Evolutionary conservation across 1,140 invertebrate species (phyloP), one percentile per base, ranked within the genome.

Genomic region (Magallana angulata): DNA sequence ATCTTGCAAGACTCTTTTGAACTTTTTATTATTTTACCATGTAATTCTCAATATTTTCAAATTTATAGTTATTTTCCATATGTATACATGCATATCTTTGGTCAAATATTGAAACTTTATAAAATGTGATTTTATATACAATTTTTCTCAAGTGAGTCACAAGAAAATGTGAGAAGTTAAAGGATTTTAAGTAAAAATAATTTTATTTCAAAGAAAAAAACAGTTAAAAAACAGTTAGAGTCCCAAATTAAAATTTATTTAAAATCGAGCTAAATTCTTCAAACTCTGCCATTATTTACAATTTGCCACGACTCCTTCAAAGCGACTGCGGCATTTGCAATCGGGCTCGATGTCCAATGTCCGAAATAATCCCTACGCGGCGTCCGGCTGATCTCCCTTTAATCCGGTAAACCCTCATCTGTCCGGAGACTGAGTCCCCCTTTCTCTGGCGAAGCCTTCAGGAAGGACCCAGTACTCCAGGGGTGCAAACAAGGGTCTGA

Each of bases 401-500:
- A 76, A 76, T 76, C 68, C 24, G 18, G 68, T 76, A 76, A 76
- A 76, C 68, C 68, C 68, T 30, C 68, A 76, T 76, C 68, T 76
- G 68, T 76, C 68, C 68, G 68, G 68, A 76, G 68, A 30, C 68
- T 76, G 68, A 76, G 68, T 76, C 68, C 24, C 36, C 7, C 4
- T 30, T 24, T 30, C 24, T 76, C 68, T 76, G 68, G 36, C 68
- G 68, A 76, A 68, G 64, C 5, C 60, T 68, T 7, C 64, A 68
- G 8, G 5, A 68, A n/a, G 24, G 68, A 76, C 68, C 24, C 24
- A 30, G 24, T 76, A 76, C 24, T 76, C 68, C 24, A 76, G 36
- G 68, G 64, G 68, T 76, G 68, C 36, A 76, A 76, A 76, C 68
- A 76, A 76, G 12, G 68, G 68, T 30, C 24, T 76, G 68, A 76